These are phyloP conservation scores for Dicentrarchus labrax DNA, from an alignment of 2,113 vertebrate species.

Conservation along the genomic window DNA sequence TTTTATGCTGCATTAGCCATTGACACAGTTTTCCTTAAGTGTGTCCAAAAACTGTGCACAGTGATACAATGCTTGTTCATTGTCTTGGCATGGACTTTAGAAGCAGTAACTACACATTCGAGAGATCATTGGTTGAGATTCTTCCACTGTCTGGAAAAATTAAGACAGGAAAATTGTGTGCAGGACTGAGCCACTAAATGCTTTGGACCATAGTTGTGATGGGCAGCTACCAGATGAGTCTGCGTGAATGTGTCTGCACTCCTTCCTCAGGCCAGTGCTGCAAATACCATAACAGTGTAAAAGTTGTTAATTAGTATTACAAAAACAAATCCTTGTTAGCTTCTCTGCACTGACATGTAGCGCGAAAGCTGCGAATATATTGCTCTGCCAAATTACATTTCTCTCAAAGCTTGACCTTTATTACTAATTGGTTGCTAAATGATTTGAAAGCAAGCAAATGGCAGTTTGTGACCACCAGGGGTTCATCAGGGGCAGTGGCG, in stretches of 20 bases:
- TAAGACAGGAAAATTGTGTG: not conserved
- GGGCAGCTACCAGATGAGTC: not conserved
- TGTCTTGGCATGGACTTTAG: not conserved
- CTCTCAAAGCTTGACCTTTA: constrained; percentile 35
- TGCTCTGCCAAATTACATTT: constrained; percentile 16
- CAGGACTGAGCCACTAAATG: not conserved
- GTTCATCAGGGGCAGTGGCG: constrained; percentile 20
- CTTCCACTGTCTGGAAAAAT: not conserved
- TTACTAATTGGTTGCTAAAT: constrained; percentile 47
- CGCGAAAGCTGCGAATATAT: not conserved
- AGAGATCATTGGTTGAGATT: not conserved
- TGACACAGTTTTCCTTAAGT: constrained; percentile 14
- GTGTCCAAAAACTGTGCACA: not conserved
- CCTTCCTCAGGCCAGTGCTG: not conserved
- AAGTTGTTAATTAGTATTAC: not conserved
- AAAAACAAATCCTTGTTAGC: not conserved
- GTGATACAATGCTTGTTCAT: not conserved
- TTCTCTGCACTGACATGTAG: not conserved
- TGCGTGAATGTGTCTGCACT: not conserved
- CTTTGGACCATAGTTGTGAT: not conserved
- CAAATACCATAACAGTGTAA: not conserved
- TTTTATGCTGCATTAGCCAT: not conserved
- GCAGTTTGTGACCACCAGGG: constrained; percentile 40
- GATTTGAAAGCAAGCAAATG: constrained; percentile 47
- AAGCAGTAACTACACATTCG: not conserved